phyloP scores from a whole-genome alignment of 2,888 invertebrate genomes.

The Acheta domesticus region DNA sequence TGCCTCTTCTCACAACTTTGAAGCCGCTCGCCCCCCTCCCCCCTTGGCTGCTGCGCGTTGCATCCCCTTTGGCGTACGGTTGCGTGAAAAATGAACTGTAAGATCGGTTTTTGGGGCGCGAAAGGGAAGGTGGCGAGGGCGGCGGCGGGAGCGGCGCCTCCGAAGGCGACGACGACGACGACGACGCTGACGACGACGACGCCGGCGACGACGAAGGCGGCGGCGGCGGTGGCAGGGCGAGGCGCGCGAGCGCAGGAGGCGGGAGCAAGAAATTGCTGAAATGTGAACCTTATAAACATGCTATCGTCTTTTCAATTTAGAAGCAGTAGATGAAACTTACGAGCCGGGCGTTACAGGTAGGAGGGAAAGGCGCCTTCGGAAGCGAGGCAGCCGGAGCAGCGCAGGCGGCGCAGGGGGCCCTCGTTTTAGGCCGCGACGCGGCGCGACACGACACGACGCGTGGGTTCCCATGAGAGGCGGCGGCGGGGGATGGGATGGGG shows the following conservation, averaged over 20 bases:
- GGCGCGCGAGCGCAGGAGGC: not conserved
- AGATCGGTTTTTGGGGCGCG: constrained; percentile 18
- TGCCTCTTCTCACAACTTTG: too few relatives aligned
- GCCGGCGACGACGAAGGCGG: too few relatives aligned
- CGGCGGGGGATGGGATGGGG: too few relatives aligned
- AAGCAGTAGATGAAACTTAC: not conserved
- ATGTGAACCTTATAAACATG: constrained; percentile 18
- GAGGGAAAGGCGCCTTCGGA: too few relatives aligned
- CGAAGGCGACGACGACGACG: too few relatives aligned
- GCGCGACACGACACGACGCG: too few relatives aligned
- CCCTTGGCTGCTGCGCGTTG: not conserved
- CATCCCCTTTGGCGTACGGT: not conserved
- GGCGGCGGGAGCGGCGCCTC: not conserved
- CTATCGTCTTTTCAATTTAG: constrained; percentile 1
- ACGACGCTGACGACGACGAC: too few relatives aligned
- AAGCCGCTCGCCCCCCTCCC: too few relatives aligned
- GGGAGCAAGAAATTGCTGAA: not conserved
- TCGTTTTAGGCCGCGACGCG: too few relatives aligned
- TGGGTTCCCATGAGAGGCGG: too few relatives aligned
- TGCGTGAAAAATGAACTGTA: not conserved
- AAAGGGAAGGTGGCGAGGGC: not conserved
- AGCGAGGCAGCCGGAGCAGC: too few relatives aligned
- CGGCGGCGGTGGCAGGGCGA: not conserved
- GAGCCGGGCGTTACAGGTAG: not conserved
- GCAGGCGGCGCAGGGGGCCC: too few relatives aligned